These are phyloP conservation scores for Merodon equestris DNA, from an alignment of 2,888 invertebrate genomes.

Conservation along the genomic window DNA sequence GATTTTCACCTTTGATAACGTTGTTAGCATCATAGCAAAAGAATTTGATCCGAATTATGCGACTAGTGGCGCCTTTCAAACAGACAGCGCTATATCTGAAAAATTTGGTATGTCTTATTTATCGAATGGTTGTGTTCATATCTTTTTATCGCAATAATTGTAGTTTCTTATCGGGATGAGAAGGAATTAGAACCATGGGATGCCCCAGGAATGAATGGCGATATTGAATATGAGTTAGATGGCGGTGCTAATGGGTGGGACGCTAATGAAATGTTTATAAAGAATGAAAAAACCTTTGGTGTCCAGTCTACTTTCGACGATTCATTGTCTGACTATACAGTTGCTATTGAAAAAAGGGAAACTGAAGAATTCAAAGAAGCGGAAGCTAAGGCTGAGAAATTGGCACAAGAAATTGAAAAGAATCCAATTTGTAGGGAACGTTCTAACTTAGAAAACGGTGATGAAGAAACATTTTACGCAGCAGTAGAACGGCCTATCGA, in stretches of 20 bases:
- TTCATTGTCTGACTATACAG: conserved; percentile 93
- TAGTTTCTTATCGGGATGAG: conserved; percentile 76
- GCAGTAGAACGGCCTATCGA: conserved; percentile 86
- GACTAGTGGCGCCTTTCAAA: conserved; percentile 91
- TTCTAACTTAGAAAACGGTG: conserved; percentile 93
- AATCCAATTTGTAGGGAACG: conserved; percentile 90
- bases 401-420: conserved; percentile 95
- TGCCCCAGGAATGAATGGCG: conserved; percentile 81
- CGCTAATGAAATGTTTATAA: conserved; percentile 96
- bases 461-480: conserved; percentile 92
- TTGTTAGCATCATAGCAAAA: conserved; percentile 89
- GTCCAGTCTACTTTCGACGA: conserved; percentile 96
- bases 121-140: neutral
- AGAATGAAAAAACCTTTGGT: conserved; percentile 94
- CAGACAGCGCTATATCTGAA: conserved; percentile 90
- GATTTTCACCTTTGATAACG: conserved; percentile 90
- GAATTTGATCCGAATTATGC: conserved; percentile 95
- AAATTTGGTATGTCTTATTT: conserved; percentile 84
- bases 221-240: conserved; percentile 85
- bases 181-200: conserved; percentile 96
- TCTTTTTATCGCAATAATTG: neutral
- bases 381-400: conserved; percentile 87
- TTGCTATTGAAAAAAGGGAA: conserved; percentile 90
- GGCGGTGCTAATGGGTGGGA: conserved; percentile 96
- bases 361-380: conserved; percentile 89